phyloP scores from a whole-genome alignment of 2,113 vertebrate species.

The Neotragus moschatus region DNA sequence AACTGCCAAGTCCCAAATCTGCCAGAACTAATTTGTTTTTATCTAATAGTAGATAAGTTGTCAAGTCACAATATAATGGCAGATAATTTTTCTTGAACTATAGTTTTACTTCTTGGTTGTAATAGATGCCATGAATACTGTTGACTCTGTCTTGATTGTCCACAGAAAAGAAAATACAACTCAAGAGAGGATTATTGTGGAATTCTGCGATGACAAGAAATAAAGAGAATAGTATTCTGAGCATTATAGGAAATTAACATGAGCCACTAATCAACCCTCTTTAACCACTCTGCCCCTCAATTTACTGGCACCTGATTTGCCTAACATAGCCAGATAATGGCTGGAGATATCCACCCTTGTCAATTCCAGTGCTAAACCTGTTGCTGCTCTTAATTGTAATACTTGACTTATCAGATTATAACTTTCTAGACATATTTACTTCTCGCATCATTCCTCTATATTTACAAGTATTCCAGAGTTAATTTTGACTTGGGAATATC shows the following conservation, averaged over 20 bases:
- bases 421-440: neutral
- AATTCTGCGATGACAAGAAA: neutral
- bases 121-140: constrained; percentile 57
- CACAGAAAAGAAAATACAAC: constrained; percentile 54
- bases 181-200: constrained; percentile 28
- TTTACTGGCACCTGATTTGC: neutral
- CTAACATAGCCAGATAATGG: neutral
- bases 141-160: constrained; percentile 67
- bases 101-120: constrained; percentile 70
- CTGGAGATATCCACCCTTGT: neutral
- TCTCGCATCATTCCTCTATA: neutral
- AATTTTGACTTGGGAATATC: constrained; percentile 53
- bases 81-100: constrained; percentile 72
- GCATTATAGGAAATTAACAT: neutral
- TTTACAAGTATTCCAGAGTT: neutral
- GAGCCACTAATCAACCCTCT: neutral
- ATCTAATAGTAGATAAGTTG: constrained; percentile 78
- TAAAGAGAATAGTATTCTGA: constrained; percentile 4
- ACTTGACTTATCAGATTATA: neutral
- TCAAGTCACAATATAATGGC: constrained; percentile 73
- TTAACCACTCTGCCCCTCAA: neutral
- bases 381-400: constrained; percentile 5
- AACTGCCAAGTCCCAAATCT: constrained; percentile 84
- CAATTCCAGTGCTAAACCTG: neutral
- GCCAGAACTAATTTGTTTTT: constrained; percentile 81